phyloP scores from a whole-genome alignment of 2,797 vertebrate genomes.

The Diplodus puntazzo region DNA sequence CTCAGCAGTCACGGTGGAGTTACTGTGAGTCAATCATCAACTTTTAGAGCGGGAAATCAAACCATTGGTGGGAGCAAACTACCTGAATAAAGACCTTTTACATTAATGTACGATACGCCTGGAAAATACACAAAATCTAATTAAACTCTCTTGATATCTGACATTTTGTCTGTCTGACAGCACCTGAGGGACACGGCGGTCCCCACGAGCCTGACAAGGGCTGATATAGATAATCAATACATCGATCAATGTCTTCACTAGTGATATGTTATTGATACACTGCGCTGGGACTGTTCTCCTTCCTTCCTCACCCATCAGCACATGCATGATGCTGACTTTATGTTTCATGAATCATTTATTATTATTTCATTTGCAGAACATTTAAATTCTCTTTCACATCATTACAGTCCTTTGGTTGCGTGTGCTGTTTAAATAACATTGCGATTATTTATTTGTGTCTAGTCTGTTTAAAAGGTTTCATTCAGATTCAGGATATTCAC shows the following conservation, averaged over 20 bases:
- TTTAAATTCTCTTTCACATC: neutral
- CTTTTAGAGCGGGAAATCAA: no score
- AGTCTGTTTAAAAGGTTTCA: no score
- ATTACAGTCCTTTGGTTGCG: no score
- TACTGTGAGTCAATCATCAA: no score
- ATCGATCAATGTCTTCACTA: slow-evolving; percentile 13
- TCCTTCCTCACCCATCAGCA: neutral
- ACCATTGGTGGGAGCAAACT: no score
- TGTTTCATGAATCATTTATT: neutral
- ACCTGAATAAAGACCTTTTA: no score
- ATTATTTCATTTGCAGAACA: neutral
- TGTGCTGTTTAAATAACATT: no score
- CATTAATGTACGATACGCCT: no score
- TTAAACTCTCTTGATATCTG: neutral
- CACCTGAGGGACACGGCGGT: neutral
- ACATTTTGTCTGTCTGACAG: neutral
- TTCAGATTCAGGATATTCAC: no score
- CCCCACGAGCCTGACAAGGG: neutral
- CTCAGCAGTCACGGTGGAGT: no score
- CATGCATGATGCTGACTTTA: no score
- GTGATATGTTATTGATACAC: slow-evolving; percentile 25
- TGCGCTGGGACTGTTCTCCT: neutral
- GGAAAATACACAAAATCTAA: neutral
- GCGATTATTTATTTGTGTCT: no score
- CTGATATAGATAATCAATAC: slow-evolving; percentile 10